Percentiles rank a stretch among this genome's conserved stretches.
Conservation (phyloP, 2,113 vertebrate genomes). For the Turnix velox region DNA sequence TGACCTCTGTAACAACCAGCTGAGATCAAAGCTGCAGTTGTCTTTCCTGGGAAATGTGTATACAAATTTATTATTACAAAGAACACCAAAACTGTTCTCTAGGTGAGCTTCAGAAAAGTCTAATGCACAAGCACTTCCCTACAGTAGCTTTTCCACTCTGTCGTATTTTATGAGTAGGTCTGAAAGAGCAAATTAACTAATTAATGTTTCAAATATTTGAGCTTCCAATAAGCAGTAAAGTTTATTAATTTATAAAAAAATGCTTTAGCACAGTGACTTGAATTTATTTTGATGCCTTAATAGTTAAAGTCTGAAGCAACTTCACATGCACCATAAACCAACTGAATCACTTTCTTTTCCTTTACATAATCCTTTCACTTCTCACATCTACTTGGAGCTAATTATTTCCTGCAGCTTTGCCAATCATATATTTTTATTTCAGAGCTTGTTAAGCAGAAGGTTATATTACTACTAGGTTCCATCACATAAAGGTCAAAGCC, state of each 20-base stretch:
- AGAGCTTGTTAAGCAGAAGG: conserved; percentile 17
- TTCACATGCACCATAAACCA: conserved; percentile 14
- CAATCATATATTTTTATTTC: conserved; percentile 41
- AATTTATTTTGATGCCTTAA: background rate
- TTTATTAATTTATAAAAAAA: background rate
- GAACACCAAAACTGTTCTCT: background rate
- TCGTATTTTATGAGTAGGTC: background rate
- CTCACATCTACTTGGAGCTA: background rate
- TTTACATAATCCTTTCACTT: conserved; percentile 9
- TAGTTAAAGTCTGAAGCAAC: background rate
- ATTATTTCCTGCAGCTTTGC: conserved; percentile 39
- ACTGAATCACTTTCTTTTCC: conserved; percentile 15
- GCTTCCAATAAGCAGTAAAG: background rate
- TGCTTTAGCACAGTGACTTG: background rate
- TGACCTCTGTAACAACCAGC: background rate
- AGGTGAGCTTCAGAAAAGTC: background rate
- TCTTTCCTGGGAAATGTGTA: background rate
- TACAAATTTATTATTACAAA: background rate
- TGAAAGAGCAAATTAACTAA: background rate
- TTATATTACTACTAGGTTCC: background rate
- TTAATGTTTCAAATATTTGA: background rate
- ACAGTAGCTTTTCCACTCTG: background rate
- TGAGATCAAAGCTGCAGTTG: too few relatives aligned
- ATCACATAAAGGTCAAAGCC: conserved; percentile 35
- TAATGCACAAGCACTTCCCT: background rate